A percentile compares a stretch with the other conserved stretches of the same genome.
Evolutionary conservation across 2,113 vertebrate genomes (phyloP).

Genomic region (Camelus bactrianus): DNA sequence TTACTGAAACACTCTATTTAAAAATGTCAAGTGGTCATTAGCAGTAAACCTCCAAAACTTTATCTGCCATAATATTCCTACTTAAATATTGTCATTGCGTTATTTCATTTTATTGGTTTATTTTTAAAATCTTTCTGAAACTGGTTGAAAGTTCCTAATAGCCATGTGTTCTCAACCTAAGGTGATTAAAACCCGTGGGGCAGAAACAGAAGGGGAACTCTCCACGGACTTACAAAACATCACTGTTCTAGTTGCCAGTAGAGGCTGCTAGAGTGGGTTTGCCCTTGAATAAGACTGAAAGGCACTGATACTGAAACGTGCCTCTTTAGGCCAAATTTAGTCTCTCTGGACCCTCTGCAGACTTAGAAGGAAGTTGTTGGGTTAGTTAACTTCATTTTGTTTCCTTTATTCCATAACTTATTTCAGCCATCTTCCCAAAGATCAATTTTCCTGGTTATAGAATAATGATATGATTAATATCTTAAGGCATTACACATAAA

Average conservation of each 20-base stretch:
- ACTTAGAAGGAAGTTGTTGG: not conserved
- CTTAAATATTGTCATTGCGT: constrained; percentile 79
- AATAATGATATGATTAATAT: not conserved
- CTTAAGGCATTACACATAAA: not conserved
- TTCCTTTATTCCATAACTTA: not conserved
- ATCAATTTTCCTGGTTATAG: not conserved
- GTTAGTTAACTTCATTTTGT: not conserved
- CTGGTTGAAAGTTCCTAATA: constrained; percentile 38
- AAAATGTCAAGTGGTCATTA: constrained; percentile 86
- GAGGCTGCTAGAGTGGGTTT: not conserved
- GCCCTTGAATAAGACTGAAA: not conserved
- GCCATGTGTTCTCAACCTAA: constrained; percentile 62
- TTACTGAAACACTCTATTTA: constrained; percentile 81
- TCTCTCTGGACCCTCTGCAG: fast-evolving
- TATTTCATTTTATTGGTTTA: constrained; percentile 75
- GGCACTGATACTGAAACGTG: not conserved
- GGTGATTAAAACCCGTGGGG: constrained; percentile 52
- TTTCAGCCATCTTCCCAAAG: not conserved
- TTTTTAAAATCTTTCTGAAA: constrained; percentile 65
- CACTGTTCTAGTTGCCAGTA: not conserved
- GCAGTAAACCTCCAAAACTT: constrained; percentile 76
- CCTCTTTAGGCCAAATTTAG: not conserved
- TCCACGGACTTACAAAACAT: not conserved
- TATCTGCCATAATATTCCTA: constrained; percentile 80
- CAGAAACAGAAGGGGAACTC: not conserved